phyloP scores from a whole-genome alignment of 2,113 vertebrate species.

The Corvus moneduloides region DNA sequence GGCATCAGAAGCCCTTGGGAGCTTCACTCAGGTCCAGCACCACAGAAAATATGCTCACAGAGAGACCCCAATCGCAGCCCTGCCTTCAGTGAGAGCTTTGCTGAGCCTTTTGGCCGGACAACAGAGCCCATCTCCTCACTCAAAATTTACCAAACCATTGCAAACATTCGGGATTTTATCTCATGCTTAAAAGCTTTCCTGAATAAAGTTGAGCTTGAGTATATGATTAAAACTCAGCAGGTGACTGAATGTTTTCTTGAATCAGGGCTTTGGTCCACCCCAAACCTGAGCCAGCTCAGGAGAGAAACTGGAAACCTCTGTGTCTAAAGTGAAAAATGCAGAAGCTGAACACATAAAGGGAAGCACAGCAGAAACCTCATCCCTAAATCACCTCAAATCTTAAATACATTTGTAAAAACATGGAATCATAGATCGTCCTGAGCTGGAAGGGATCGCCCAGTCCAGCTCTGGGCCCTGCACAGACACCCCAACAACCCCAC shows the following conservation, averaged over 20 bases:
- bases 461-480: fast-evolving
- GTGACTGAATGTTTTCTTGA: neutral
- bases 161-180: neutral
- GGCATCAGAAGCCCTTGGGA: neutral
- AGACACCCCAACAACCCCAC: neutral
- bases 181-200: neutral
- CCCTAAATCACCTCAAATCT: neutral
- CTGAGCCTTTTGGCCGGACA: neutral
- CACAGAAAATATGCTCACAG: fast-evolving
- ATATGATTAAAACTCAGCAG: neutral
- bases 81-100: neutral
- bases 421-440: neutral
- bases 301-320: neutral
- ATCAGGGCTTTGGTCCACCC: neutral
- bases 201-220: neutral
- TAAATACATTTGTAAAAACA: neutral
- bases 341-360: neutral
- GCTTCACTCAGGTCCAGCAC: neutral
- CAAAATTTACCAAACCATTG: neutral
- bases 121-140: neutral
- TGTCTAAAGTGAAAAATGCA: neutral
- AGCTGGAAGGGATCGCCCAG: neutral
- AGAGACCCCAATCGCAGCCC: neutral
- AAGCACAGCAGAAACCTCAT: neutral
- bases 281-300: neutral